Percentiles rank a stretch among this genome's conserved stretches.
These are phyloP conservation scores for Onychostruthus taczanowskii DNA, from an alignment of 2,113 vertebrate species.

Conservation along the genomic window DNA sequence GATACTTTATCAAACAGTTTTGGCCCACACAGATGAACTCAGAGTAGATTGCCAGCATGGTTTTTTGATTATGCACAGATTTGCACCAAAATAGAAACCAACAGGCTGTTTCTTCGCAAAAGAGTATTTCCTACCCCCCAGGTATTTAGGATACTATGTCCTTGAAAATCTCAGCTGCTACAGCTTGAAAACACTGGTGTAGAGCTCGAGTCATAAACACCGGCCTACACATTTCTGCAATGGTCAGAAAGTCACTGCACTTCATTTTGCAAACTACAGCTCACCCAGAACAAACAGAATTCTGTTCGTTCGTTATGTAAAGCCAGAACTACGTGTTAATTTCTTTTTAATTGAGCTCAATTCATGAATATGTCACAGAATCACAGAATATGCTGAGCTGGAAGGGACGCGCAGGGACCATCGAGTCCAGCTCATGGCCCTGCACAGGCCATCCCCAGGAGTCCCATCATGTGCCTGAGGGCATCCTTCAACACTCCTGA, in stretches of 20 bases:
- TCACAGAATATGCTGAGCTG: not conserved
- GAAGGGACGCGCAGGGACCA: not conserved
- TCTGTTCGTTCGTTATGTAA: not conserved
- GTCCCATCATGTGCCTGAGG: fast-evolving
- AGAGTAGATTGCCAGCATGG: not conserved
- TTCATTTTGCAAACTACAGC: not conserved
- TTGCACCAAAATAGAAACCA: not conserved
- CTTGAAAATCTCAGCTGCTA: not conserved
- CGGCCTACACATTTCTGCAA: not conserved
- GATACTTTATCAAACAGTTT: not conserved
- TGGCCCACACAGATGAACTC: not conserved
- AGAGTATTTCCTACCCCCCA: not conserved
- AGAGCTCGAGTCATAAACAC: not conserved
- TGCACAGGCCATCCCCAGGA: not conserved
- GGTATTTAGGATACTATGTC: not conserved
- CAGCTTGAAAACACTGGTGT: not conserved
- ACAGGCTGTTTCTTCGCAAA: not conserved
- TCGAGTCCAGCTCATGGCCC: fast-evolving
- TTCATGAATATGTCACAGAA: not conserved
- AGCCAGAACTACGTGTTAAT: not conserved
- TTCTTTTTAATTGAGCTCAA: not conserved
- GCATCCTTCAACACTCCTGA: fast-evolving
- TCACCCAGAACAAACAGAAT: not conserved
- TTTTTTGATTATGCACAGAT: not conserved
- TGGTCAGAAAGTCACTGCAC: not conserved